Percentiles rank a stretch among this genome's conserved stretches.
phyloP scores from a whole-genome alignment of 2,113 vertebrate genomes.

The Ceuthmochares aereus region DNA sequence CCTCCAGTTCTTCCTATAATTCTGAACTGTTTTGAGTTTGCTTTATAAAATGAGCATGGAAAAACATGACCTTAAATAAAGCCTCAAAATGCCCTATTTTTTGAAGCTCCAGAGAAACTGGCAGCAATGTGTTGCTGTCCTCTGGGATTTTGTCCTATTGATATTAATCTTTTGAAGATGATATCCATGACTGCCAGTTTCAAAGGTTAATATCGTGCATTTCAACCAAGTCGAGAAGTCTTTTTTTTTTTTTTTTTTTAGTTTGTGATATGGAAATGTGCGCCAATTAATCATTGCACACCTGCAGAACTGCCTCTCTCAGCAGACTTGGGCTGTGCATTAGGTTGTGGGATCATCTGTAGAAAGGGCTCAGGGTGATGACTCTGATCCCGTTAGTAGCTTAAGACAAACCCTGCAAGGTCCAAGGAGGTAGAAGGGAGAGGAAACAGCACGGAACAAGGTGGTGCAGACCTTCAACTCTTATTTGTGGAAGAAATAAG shows the following conservation, averaged over 20 bases:
- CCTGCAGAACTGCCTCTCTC: slow-evolving; percentile 33
- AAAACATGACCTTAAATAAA: neutral
- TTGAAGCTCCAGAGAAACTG: neutral
- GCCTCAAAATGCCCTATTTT: neutral
- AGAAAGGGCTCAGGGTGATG: neutral
- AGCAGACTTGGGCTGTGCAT: neutral
- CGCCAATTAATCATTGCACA: slow-evolving; percentile 5
- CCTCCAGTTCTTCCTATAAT: neutral
- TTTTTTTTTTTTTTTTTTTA: neutral
- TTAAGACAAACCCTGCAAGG: neutral
- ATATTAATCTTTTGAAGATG: slow-evolving; percentile 40
- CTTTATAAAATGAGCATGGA: neutral
- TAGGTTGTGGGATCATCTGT: neutral
- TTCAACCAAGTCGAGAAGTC: neutral
- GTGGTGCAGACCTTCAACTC: neutral
- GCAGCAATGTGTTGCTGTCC: neutral
- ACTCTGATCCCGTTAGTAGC: neutral
- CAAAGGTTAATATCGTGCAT: slow-evolving; percentile 25
- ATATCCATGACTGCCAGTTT: slow-evolving; percentile 44
- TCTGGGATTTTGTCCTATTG: slow-evolving; percentile 23
- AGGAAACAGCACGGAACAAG: neutral
- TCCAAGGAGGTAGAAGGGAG: neutral
- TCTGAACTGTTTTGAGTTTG: neutral
- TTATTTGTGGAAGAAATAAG: neutral
- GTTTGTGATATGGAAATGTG: slow-evolving; percentile 20